Conservation (phyloP, 2,797 vertebrate species). For the Hybognathus amarus region DNA sequence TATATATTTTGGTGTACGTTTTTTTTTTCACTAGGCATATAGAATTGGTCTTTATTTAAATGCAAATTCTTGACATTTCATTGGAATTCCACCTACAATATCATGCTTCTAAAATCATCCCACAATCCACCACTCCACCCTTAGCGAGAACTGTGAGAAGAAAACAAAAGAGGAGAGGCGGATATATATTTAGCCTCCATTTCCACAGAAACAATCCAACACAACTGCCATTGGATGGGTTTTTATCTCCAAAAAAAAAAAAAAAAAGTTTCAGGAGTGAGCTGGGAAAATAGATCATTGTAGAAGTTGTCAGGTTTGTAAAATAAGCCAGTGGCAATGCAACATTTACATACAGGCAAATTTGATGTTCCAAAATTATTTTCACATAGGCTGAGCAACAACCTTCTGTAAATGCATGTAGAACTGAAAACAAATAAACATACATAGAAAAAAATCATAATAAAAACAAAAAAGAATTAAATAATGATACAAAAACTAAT, state of each 20-base stretch:
- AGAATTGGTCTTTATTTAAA: neutral
- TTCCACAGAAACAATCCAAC: neutral
- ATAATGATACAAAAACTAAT: neutral
- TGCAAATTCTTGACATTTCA: neutral
- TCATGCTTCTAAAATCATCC: neutral
- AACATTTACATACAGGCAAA: conserved; percentile 21
- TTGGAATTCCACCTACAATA: neutral
- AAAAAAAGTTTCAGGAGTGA: neutral
- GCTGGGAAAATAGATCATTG: neutral
- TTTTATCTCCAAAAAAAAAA: neutral
- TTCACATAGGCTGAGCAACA: neutral
- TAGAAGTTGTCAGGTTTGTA: neutral
- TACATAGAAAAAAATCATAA: neutral
- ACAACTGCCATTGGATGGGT: neutral
- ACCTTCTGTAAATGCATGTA: neutral
- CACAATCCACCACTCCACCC: neutral
- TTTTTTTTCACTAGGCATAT: too few species aligned
- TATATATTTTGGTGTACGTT: too few species aligned
- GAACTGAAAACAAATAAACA: neutral
- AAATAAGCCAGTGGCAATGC: neutral
- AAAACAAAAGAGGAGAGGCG: neutral
- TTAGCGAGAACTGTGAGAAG: neutral
- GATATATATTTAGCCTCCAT: neutral
- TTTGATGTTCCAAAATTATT: neutral
- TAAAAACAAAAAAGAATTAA: neutral